Conservation (phyloP, 2,113 vertebrate species). For the Megaleporinus macrocephalus region DNA sequence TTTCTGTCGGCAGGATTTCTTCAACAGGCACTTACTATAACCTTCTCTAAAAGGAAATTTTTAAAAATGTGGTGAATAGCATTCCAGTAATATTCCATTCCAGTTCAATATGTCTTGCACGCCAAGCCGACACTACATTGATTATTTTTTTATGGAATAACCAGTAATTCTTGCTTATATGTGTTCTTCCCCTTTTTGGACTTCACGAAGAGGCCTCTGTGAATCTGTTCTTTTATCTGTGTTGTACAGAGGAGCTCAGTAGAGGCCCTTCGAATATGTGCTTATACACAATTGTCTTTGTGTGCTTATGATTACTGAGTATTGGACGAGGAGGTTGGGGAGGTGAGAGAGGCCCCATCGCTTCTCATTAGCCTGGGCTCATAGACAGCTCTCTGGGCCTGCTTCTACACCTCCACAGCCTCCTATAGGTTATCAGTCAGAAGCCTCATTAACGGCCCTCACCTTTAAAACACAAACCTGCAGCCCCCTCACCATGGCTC, state of each 20-base stretch:
- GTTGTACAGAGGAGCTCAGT: not conserved
- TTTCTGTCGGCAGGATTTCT: constrained; percentile 26
- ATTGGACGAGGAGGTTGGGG: constrained; percentile 32
- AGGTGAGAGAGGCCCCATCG: constrained; percentile 49
- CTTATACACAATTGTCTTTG: constrained; percentile 25
- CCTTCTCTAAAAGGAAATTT: not conserved
- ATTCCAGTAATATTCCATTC: not conserved
- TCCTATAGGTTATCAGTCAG: constrained; percentile 61
- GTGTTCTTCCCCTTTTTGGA: not conserved
- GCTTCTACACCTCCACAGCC: constrained; percentile 35
- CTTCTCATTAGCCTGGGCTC: constrained; percentile 61
- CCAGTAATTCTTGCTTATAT: not conserved
- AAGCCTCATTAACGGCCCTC: constrained; percentile 55
- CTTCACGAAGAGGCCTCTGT: not conserved
- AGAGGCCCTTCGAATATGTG: not conserved
- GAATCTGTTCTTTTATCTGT: not conserved
- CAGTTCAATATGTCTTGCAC: not conserved
- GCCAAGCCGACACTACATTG: not conserved
- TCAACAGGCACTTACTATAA: not conserved
- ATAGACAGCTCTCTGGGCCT: constrained; percentile 40
- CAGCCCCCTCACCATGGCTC: not conserved
- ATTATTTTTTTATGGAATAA: not conserved
- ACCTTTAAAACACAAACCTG: constrained; percentile 37
- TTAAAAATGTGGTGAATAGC: not conserved
- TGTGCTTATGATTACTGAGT: constrained; percentile 42